Conservation (phyloP, 2,797 vertebrate genomes). For the Lithobates pipiens region DNA sequence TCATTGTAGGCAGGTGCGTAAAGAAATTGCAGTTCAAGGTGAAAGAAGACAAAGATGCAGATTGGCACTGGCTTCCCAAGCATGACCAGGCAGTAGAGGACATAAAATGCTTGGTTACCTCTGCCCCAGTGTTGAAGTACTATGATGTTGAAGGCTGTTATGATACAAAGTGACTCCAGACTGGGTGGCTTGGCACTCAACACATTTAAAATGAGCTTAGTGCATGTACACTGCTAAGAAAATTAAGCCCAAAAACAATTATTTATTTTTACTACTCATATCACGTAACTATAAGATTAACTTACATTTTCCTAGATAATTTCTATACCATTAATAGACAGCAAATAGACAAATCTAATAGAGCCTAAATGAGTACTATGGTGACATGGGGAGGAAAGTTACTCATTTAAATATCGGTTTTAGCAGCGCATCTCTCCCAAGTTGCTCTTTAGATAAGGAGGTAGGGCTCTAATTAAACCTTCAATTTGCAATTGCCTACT, state of each 20-base stretch:
- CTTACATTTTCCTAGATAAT: conserved; percentile 37
- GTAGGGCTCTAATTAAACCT: conserved; percentile 58
- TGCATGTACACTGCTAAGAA: background rate
- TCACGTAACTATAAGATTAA: conserved; percentile 13
- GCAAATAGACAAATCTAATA: conserved; percentile 42
- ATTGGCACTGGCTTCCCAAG: too few species aligned
- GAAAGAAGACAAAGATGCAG: too few species aligned
- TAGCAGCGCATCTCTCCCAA: conserved; percentile 51
- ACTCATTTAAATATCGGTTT: conserved; percentile 59
- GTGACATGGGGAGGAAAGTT: conserved; percentile 37
- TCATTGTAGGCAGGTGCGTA: too few species aligned
- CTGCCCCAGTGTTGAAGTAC: too few species aligned
- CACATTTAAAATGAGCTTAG: too few species aligned
- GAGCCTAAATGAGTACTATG: conserved; percentile 43
- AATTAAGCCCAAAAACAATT: background rate
- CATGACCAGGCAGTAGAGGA: too few species aligned
- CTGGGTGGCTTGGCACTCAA: too few species aligned
- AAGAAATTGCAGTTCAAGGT: too few species aligned
- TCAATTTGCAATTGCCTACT: conserved; percentile 57
- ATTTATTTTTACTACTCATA: conserved; percentile 10
- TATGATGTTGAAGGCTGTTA: too few species aligned
- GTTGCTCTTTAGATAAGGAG: conserved; percentile 53
- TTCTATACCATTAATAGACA: conserved; percentile 25
- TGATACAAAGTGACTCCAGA: too few species aligned
- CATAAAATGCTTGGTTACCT: too few species aligned